These are phyloP conservation scores for Pimephales promelas DNA, from an alignment of 2,113 vertebrate species.

Conservation along the genomic window DNA sequence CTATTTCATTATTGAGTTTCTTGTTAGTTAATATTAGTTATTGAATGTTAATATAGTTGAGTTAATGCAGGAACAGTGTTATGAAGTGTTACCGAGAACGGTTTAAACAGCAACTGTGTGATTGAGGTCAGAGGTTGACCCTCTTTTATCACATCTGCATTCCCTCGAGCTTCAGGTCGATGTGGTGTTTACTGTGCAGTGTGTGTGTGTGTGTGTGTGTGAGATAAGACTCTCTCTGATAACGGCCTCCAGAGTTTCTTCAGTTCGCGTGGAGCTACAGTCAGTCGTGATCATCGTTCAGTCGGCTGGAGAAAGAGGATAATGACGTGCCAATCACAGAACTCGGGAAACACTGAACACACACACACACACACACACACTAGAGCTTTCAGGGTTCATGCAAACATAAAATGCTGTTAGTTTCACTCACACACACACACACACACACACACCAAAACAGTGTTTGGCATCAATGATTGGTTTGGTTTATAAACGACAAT, in stretches of 20 bases:
- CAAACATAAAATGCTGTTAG: too few species aligned
- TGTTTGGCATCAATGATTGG: neutral
- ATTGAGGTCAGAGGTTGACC: conserved; percentile 43
- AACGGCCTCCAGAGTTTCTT: conserved; percentile 70
- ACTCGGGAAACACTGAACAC: conserved; percentile 6
- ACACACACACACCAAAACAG: neutral
- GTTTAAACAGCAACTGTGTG: neutral
- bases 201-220: conserved; percentile 57
- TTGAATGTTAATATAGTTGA: too few species aligned
- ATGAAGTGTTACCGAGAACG: neutral
- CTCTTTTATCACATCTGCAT: conserved; percentile 67
- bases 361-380: too few species aligned
- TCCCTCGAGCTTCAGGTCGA: conserved; percentile 68
- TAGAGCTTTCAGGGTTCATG: too few species aligned
- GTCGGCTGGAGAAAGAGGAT: conserved; percentile 69
- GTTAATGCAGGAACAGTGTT: too few species aligned
- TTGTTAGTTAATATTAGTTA: too few species aligned
- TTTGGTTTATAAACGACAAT: too few species aligned
- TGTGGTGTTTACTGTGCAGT: conserved; percentile 67
- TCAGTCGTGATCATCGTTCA: conserved; percentile 67
- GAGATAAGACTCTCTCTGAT: conserved; percentile 70
- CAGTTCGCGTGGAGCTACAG: neutral
- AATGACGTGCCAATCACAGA: conserved; percentile 65
- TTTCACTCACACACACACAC: too few species aligned
- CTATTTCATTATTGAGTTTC: too few species aligned